Evolutionary conservation across 2,113 vertebrate genomes (phyloP).

Genomic region (Merops nubicus): DNA sequence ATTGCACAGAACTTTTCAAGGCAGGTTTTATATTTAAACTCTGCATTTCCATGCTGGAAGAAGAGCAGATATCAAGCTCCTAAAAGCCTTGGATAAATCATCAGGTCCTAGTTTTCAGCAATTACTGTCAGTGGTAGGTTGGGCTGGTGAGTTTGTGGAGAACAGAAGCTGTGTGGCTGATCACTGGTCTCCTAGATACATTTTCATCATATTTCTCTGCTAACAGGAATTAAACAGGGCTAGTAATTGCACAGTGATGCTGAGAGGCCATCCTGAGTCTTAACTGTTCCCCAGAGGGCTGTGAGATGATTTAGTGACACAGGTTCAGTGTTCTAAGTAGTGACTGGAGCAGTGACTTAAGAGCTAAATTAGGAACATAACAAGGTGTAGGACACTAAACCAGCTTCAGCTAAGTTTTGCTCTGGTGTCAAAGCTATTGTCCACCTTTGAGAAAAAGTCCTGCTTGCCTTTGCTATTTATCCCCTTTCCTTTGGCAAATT

Average conservation of each 20-base stretch:
- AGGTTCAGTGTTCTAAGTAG: background rate
- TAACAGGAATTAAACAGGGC: conserved; percentile 11
- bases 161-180: conserved; percentile 3
- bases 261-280: background rate
- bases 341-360: background rate
- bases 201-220: conserved; percentile 30
- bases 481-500: background rate
- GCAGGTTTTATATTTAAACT: conserved; percentile 36
- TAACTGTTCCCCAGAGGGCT: background rate
- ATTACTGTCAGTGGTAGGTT: background rate
- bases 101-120: background rate
- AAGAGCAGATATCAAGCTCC: background rate
- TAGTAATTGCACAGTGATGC: conserved; percentile 5
- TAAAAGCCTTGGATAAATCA: conserved; percentile 3
- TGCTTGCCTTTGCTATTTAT: background rate
- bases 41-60: background rate
- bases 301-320: conserved; percentile 25
- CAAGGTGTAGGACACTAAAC: background rate
- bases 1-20: conserved; percentile 28
- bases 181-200: conserved; percentile 7
- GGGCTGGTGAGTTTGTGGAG: background rate
- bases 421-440: background rate
- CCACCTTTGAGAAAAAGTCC: background rate
- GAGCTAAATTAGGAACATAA: background rate
- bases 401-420: background rate